Evolutionary conservation across 2,113 vertebrate species (phyloP).

Genomic region (Martes martes): DNA sequence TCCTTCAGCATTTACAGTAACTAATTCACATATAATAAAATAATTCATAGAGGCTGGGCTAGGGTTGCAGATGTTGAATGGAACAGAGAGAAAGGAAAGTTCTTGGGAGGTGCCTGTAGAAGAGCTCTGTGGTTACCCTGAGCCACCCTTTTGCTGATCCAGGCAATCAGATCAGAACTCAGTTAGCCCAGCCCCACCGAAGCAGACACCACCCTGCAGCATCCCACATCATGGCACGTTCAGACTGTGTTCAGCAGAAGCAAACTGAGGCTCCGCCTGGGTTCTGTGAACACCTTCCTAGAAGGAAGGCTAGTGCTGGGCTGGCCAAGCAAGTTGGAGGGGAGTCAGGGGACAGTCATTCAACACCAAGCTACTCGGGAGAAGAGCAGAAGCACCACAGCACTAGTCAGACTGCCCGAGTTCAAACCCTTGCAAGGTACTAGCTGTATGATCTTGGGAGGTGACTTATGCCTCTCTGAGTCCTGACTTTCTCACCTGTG

Average conservation of each 20-base stretch:
- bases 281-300: neutral
- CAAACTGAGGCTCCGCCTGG: neutral
- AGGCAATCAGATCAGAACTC: neutral
- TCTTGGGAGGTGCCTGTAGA: neutral
- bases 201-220: no score
- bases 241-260: neutral
- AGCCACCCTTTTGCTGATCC: neutral
- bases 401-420: neutral
- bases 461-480: neutral
- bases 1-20: neutral
- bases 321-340: neutral
- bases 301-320: neutral
- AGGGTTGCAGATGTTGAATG: neutral
- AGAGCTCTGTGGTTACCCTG: neutral
- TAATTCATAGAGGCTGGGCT: neutral
- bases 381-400: neutral
- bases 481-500: neutral
- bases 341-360: neutral
- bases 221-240: neutral
- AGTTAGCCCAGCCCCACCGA: neutral
- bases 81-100: no score
- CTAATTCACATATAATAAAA: neutral
- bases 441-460: neutral
- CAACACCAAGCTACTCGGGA: neutral
- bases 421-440: neutral